These are phyloP conservation scores for Thamnophis sirtalis DNA, from an alignment of 2,113 vertebrate genomes.

Conservation along the genomic window DNA sequence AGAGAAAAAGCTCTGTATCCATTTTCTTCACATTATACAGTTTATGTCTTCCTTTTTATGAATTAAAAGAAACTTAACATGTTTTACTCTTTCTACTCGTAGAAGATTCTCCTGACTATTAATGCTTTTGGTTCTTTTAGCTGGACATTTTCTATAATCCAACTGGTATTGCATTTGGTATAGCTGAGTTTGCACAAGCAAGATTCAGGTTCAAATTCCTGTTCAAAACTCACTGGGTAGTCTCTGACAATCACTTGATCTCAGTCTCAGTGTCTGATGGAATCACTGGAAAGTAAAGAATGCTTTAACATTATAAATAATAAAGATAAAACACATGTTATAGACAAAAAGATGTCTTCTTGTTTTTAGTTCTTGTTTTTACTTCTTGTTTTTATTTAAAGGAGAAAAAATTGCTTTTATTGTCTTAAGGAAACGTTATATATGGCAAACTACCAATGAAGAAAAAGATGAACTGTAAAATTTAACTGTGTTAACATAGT, in stretches of 20 bases:
- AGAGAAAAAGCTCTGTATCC: background rate
- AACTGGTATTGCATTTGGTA: background rate
- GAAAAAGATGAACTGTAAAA: background rate
- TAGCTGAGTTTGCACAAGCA: background rate
- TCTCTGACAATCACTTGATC: background rate
- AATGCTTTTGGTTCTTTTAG: background rate
- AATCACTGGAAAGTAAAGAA: background rate
- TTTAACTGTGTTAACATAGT: background rate
- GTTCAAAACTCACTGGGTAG: background rate
- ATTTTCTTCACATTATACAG: background rate
- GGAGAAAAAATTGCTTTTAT: background rate
- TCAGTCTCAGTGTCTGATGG: background rate
- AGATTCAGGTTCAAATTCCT: background rate
- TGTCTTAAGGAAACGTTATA: background rate
- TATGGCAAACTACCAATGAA: background rate
- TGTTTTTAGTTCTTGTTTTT: background rate
- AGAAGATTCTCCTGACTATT: background rate
- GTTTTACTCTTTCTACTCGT: background rate
- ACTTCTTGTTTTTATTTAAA: background rate
- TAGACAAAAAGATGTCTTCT: background rate
- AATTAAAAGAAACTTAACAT: background rate
- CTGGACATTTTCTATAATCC: background rate
- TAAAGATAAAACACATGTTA: background rate
- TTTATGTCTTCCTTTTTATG: background rate
- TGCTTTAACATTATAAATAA: background rate